These are phyloP conservation scores for Drosophila fulvimacula DNA, from an alignment of 2,888 invertebrate species.

Conservation along the genomic window DNA sequence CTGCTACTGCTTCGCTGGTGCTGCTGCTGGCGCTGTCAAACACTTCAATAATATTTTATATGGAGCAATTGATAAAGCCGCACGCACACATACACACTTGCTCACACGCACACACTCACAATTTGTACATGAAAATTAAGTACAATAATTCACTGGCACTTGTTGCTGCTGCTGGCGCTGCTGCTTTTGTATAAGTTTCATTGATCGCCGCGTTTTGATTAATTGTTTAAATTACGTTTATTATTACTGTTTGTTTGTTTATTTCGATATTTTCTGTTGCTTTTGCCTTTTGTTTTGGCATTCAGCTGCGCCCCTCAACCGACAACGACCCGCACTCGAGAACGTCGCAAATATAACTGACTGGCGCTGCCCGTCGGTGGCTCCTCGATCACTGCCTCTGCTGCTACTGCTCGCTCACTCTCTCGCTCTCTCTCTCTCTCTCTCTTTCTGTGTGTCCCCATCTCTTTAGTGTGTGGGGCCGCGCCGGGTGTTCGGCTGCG, in stretches of 20 bases:
- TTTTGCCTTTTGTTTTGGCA: slow-evolving; percentile 11
- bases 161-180: slow-evolving; percentile 57
- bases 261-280: slow-evolving; percentile 14
- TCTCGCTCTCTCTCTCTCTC: slow-evolving; percentile 6
- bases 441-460: slow-evolving; percentile 3
- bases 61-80: slow-evolving; percentile 78
- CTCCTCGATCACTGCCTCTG: slow-evolving; percentile 32
- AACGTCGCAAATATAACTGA: slow-evolving; percentile 76
- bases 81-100: slow-evolving; percentile 26
- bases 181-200: slow-evolving; percentile 62
- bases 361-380: slow-evolving; percentile 13
- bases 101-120: slow-evolving; percentile 35
- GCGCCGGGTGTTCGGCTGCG: slow-evolving; percentile 34
- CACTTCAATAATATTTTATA: slow-evolving; percentile 76
- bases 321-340: slow-evolving; percentile 69
- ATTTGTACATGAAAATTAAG: slow-evolving; percentile 77
- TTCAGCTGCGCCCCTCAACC: slow-evolving; percentile 48
- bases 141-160: slow-evolving; percentile 81
- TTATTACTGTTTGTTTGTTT: slow-evolving; percentile 63
- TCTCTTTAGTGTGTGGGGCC: slow-evolving; percentile 39
- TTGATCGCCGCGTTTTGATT: slow-evolving; percentile 79
- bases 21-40: too few relatives aligned
- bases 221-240: slow-evolving; percentile 76
- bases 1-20: slow-evolving; percentile 21
- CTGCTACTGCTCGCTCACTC: slow-evolving; percentile 18